Base-by-base conservation (phyloP, 2,797 vertebrate genomes). In the Micromesistius poutassou region DNA sequence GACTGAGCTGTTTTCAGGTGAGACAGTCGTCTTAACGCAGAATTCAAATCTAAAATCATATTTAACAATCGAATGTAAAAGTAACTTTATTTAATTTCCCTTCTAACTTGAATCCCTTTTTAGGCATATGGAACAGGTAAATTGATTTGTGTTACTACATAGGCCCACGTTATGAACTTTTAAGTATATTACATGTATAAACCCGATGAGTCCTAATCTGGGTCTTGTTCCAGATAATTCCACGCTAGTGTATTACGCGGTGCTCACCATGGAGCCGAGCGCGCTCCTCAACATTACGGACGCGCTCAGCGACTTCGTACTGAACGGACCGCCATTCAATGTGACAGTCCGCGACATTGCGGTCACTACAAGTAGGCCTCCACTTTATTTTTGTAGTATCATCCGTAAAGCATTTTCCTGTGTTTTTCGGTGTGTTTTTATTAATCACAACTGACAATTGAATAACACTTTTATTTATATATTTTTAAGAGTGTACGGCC, bases 321-420 rank as follows among this genome's bases (percentile, higher is more conserved):
- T 0, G 14, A 0, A 0, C 0, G 0, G 7, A 0, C 0, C 0
- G 3, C 0, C 0, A 0, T 0, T 66, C 70, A 0, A 0, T 12
- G 66, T 79, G 13, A 6, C 0, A 0, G 35, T 93, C 0, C 0
- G 8, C 0, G 0, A 10, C 0, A 4, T 89, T 4, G 0, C 0
- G 0, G 72, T 14, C 5, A 92, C 92, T 78, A 92, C 91, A 90
- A 35, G 94, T 94, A 88, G 46, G 19, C 42, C 42, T 46, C 10
- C 5, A 40, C 38, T 4, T 14, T 19, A 86, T 74, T 9, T 22
- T 10, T 30, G 40, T 13, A 42, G 40, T 72, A 68, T 12, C 70
- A 25, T 0, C 10, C 0, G 46, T 72, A 35, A 72, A 83, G 28
- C 8, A 73, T 78, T 78, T 55, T 73, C 12, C 0, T 70, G 12